Evolutionary conservation across 1,140 invertebrate genomes (phyloP).

Genomic region (Callitettix versicolor): DNA sequence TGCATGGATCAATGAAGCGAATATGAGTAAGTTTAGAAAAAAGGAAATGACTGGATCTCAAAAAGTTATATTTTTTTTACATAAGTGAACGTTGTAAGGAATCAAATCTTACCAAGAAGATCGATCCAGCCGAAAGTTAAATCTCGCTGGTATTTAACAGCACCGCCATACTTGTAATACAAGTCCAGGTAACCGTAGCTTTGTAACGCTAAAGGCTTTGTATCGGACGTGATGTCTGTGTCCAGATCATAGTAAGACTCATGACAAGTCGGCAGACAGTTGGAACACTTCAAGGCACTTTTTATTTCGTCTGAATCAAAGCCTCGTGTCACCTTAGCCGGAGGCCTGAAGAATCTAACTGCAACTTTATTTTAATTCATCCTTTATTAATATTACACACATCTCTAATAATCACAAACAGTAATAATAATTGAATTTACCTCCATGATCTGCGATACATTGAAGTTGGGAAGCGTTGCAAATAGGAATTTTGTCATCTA

Average conservation of each 20-base stretch:
- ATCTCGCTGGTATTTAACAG: conserved; percentile 27
- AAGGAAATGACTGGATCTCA: no score
- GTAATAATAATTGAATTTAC: conserved; percentile 11
- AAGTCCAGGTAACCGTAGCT: conserved; percentile 24
- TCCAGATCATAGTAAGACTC: conserved; percentile 25
- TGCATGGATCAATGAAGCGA: no score
- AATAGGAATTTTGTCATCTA: conserved; percentile 22
- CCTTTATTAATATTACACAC: neutral
- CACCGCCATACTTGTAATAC: conserved; percentile 26
- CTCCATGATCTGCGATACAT: conserved; percentile 22
- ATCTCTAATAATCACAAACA: neutral
- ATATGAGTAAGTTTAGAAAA: no score
- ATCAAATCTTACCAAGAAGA: conserved; percentile 22
- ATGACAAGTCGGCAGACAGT: conserved; percentile 27
- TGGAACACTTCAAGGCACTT: conserved; percentile 23
- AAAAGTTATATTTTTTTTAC: no score
- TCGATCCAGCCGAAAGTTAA: conserved; percentile 28
- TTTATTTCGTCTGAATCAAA: conserved; percentile 15
- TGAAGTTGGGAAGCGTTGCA: conserved; percentile 23
- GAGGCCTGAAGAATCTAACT: conserved; percentile 24
- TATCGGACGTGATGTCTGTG: conserved; percentile 20
- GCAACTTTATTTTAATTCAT: neutral
- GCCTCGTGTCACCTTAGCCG: conserved; percentile 17
- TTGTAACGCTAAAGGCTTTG: conserved; percentile 14
- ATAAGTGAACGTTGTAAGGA: no score